A percentile compares a stretch with the other conserved stretches of the same genome.
Evolutionary conservation across 2,797 vertebrate genomes (phyloP).

Genomic region (Rallus crepitans): DNA sequence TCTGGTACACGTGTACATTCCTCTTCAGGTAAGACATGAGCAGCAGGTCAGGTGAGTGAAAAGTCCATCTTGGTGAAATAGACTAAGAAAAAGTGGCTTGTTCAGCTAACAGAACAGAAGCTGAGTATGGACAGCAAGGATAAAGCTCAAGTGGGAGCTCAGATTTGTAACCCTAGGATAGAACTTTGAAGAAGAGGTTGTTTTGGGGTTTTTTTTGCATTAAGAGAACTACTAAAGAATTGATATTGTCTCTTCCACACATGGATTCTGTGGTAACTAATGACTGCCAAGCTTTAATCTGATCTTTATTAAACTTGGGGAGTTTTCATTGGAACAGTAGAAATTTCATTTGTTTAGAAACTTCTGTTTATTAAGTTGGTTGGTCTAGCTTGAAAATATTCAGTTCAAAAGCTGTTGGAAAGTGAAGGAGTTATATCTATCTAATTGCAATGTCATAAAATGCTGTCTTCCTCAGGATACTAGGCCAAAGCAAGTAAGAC

Average conservation of each 20-base stretch:
- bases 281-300: neutral
- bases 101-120: neutral
- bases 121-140: rapidly evolving
- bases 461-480: rapidly evolving
- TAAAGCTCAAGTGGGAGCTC: neutral
- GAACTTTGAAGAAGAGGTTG: neutral
- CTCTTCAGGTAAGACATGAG: neutral
- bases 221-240: neutral
- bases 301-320: neutral
- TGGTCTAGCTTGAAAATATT: neutral
- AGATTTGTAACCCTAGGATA: neutral
- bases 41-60: neutral
- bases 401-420: neutral
- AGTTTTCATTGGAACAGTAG: neutral
- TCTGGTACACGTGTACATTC: neutral
- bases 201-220: neutral
- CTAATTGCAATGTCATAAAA: neutral
- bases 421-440: neutral
- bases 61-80: neutral
- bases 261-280: neutral
- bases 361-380: neutral
- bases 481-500: neutral
- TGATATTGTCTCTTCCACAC: neutral
- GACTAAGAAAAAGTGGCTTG: neutral
- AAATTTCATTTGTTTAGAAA: neutral